Evolutionary conservation across 2,888 invertebrate genomes (phyloP), one percentile per base, ranked within the genome.

Genomic region (Drosophila hawaiiensis): DNA sequence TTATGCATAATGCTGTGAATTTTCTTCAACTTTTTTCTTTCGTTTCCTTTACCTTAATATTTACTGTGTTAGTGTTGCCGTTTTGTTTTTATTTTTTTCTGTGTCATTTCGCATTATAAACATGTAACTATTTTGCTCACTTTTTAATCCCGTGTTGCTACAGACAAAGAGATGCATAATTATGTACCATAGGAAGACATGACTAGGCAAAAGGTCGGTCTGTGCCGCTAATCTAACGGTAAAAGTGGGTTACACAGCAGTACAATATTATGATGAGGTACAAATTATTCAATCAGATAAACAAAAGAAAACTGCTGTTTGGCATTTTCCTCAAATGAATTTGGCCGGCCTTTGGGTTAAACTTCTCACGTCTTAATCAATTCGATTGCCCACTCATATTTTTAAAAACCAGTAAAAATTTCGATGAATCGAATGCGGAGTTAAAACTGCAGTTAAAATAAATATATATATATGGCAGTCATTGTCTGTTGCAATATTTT

Each of bases 401-500:
- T 56, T 35, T 0, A 35, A 28, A 37, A 47, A 47, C 29, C 10
- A 7, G 12, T 37, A 25, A 28, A 37, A n/a, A 37, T 52, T 10
- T n/a, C 39, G 1, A 16, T 4, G n/a, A 16, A 37, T 37, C 47
- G 47, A 47, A 47, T 61, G 16, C 35, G 25, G 29, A 49, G 39
- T 47, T 75, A n/a, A 35, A 55, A 43, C 37, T 73, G 64, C 43
- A 56, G 60, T 62, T 62, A 43, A 49, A 16, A 67, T 62, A 55
- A 41, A 52, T 59, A 50, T 58, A 53, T 58, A 53, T 78, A 61
- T 72, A 58, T 68, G 71, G 73, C 68, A 75, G 79, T 78, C 78
- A 74, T 70, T 78, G 76, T 71, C 85, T 90, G 89, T 82, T 84
- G 84, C 89, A 84, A 84, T 88, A 80, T 82, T 89, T 90, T 83